A percentile compares a stretch with the other conserved stretches of the same genome.
phyloP scores from a whole-genome alignment of 1,140 invertebrate species.

The Lepidurus packardi region DNA sequence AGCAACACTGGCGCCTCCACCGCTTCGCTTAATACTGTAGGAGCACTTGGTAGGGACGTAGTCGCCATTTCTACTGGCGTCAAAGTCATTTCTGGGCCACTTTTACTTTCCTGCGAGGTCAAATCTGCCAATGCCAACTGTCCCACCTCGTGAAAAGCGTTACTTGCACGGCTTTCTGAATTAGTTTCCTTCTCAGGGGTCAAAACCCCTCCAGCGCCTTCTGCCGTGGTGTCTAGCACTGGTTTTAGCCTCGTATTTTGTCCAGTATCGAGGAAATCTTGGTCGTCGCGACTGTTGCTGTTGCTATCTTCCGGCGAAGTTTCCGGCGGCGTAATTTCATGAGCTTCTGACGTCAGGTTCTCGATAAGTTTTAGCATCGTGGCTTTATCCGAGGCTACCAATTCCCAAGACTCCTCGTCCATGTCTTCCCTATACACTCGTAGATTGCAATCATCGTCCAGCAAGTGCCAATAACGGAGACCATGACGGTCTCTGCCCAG shows the following conservation, averaged over 20 bases:
- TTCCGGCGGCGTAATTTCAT: slow-evolving; percentile 30
- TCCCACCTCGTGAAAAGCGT: slow-evolving; percentile 27
- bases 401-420: slow-evolving; percentile 91
- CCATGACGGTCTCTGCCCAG: slow-evolving; percentile 85
- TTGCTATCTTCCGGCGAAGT: slow-evolving; percentile 30
- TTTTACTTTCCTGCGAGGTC: too few species aligned
- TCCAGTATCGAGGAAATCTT: slow-evolving; percentile 21
- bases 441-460: slow-evolving; percentile 81
- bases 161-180: background rate
- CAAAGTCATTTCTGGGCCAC: too few species aligned
- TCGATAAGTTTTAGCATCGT: slow-evolving; percentile 38
- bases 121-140: slow-evolving; percentile 16
- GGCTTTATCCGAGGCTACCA: slow-evolving; percentile 69
- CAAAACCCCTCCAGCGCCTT: background rate
- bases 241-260: background rate
- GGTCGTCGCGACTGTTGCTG: slow-evolving; percentile 29
- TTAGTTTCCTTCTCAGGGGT: background rate
- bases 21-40: slow-evolving; percentile 55
- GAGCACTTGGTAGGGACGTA: background rate
- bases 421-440: slow-evolving; percentile 88
- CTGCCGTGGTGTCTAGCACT: background rate
- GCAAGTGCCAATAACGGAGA: slow-evolving; percentile 85
- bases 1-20: slow-evolving; percentile 66
- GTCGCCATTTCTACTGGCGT: too few species aligned
- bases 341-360: slow-evolving; percentile 29